Evolutionary conservation across 2,113 vertebrate species (phyloP).

Genomic region (Eonycteris spelaea): DNA sequence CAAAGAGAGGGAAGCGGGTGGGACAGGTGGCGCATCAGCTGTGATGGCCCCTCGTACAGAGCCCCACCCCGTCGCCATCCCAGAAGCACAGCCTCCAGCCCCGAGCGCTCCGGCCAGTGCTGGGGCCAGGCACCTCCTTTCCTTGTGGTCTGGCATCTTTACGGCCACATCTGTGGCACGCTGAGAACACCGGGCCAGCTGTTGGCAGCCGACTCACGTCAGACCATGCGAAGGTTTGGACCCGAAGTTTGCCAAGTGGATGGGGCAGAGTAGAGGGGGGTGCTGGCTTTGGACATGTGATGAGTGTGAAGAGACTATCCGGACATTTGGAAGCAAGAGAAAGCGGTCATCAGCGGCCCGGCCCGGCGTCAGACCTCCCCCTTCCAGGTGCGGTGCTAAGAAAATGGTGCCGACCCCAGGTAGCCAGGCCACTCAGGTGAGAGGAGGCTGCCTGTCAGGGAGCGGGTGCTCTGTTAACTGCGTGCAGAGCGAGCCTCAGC

Average conservation of each 20-base stretch:
- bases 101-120: neutral
- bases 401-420: neutral
- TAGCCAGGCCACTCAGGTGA: rapidly evolving
- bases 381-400: rapidly evolving
- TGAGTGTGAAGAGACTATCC: rapidly evolving
- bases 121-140: neutral
- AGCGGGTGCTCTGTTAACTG: neutral
- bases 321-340: neutral
- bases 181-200: neutral
- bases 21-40: neutral
- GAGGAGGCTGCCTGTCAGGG: too few species aligned
- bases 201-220: rapidly evolving
- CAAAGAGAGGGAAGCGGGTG: rapidly evolving
- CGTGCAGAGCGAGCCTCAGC: rapidly evolving
- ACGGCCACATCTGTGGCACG: rapidly evolving
- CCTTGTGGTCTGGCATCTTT: neutral
- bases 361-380: neutral
- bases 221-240: rapidly evolving
- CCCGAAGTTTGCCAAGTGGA: neutral
- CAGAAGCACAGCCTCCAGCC: neutral
- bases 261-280: neutral
- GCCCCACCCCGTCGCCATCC: rapidly evolving
- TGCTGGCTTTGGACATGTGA: neutral
- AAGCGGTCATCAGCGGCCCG: too few species aligned
- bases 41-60: neutral